phyloP scores from a whole-genome alignment of 2,888 invertebrate species.

The Plebejus melissa region DNA sequence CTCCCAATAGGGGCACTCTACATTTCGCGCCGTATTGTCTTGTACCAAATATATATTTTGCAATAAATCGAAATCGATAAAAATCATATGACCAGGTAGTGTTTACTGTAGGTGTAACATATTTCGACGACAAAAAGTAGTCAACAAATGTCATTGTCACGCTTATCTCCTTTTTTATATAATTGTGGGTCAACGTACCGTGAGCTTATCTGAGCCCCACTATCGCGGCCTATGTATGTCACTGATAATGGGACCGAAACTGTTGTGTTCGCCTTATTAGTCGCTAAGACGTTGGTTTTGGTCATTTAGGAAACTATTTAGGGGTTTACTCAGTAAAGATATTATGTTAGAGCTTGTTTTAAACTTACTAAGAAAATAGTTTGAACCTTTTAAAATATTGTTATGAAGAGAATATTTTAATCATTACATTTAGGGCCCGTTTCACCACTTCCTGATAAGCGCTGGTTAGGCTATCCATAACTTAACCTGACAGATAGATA shows the following conservation, averaged over 20 bases:
- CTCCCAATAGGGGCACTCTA: neutral
- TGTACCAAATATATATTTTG: neutral
- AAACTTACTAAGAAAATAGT: no score
- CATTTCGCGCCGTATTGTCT: neutral
- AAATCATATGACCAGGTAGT: conserved; percentile 9
- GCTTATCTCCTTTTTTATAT: conserved; percentile 74
- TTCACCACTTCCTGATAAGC: no score
- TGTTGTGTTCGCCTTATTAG: conserved; percentile 38
- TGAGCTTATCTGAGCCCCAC: conserved; percentile 62
- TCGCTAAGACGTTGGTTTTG: neutral
- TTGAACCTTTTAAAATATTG: neutral
- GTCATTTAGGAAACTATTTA: neutral
- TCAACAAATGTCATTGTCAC: conserved; percentile 73
- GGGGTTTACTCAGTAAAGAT: neutral
- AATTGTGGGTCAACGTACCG: conserved; percentile 78
- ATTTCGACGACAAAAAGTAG: conserved; percentile 41
- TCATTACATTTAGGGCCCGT: no score
- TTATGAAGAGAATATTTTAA: neutral
- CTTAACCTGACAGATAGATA: no score
- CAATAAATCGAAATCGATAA: neutral
- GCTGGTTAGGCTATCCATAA: no score
- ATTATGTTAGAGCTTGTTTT: neutral
- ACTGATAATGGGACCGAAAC: conserved; percentile 60
- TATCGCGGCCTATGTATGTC: conserved; percentile 72
- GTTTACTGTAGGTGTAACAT: neutral